phyloP scores from a whole-genome alignment of 2,888 invertebrate genomes.

The Plebejus melissa region DNA sequence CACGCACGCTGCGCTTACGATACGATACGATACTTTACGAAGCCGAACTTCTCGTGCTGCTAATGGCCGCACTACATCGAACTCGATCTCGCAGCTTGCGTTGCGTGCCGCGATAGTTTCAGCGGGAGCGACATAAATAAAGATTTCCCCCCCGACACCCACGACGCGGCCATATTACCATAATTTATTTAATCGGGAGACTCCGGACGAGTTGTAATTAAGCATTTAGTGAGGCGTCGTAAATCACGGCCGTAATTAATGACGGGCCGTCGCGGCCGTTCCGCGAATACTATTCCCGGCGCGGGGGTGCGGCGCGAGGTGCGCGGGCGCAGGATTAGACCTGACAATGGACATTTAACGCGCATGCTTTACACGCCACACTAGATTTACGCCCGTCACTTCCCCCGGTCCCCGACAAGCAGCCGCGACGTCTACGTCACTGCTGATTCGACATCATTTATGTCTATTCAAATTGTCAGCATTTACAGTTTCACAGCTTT shows the following conservation, averaged over 20 bases:
- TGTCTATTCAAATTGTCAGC: background rate
- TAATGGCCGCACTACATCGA: background rate
- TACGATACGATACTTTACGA: background rate
- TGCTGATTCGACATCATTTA: background rate
- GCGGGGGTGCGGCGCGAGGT: background rate
- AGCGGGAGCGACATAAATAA: constrained; percentile 15
- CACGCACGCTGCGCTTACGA: background rate
- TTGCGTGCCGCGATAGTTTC: constrained; percentile 7
- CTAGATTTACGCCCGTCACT: background rate
- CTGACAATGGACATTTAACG: constrained; percentile 16
- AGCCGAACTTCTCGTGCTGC: background rate
- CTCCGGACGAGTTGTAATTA: constrained; percentile 21
- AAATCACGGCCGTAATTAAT: constrained; percentile 20
- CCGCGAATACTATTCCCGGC: constrained; percentile 23
- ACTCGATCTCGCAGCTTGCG: background rate
- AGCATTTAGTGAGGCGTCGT: constrained; percentile 21
- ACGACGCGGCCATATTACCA: constrained; percentile 18
- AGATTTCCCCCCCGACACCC: constrained; percentile 16
- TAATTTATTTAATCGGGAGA: constrained; percentile 22
- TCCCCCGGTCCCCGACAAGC: background rate
- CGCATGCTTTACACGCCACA: background rate
- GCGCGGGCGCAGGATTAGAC: background rate
- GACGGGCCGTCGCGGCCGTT: background rate
- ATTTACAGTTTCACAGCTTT: background rate
- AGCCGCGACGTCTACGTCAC: constrained; percentile 36